Percentiles rank a stretch among this genome's conserved stretches.
phyloP scores from a whole-genome alignment of 1,140 invertebrate species.

The Proales similis region DNA sequence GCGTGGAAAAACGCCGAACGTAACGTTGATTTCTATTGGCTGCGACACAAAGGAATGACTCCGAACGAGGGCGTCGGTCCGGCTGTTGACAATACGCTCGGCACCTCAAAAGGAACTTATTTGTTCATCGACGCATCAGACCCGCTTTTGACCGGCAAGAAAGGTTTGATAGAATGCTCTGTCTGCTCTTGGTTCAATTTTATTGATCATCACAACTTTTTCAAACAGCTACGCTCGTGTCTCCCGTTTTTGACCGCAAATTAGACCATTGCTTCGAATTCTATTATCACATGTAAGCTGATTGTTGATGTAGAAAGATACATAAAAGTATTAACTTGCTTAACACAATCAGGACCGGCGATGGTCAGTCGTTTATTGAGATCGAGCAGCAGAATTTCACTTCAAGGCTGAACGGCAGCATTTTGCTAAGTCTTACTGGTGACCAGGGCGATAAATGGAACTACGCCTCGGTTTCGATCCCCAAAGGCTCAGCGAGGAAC shows the following conservation, averaged over 20 bases:
- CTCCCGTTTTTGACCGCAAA: constrained; percentile 21
- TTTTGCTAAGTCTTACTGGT: too few relatives aligned
- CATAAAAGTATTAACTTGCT: too few relatives aligned
- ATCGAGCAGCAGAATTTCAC: too few relatives aligned
- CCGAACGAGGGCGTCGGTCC: constrained; percentile 38
- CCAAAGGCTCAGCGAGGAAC: not conserved
- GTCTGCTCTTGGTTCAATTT: too few relatives aligned
- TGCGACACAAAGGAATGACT: constrained; percentile 19
- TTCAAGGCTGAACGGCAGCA: too few relatives aligned
- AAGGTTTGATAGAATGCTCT: too few relatives aligned
- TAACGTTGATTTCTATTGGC: constrained; percentile 39
- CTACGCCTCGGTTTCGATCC: constrained; percentile 19
- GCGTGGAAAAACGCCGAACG: constrained; percentile 40
- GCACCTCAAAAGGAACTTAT: constrained; percentile 40
- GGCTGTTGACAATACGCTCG: constrained; percentile 42
- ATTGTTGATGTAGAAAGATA: too few relatives aligned
- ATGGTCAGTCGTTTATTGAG: too few relatives aligned
- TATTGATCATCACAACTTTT: too few relatives aligned
- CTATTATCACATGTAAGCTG: constrained; percentile 37
- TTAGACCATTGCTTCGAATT: constrained; percentile 12
- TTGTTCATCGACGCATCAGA: constrained; percentile 40
- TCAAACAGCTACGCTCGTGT: constrained; percentile 28
- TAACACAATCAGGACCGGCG: too few relatives aligned
- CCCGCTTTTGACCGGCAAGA: not conserved
- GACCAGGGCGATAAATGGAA: constrained; percentile 28